A percentile compares a stretch with the other conserved stretches of the same genome.
Conservation (phyloP, 1,140 invertebrate genomes). For the Calliopsis andreniformis region DNA sequence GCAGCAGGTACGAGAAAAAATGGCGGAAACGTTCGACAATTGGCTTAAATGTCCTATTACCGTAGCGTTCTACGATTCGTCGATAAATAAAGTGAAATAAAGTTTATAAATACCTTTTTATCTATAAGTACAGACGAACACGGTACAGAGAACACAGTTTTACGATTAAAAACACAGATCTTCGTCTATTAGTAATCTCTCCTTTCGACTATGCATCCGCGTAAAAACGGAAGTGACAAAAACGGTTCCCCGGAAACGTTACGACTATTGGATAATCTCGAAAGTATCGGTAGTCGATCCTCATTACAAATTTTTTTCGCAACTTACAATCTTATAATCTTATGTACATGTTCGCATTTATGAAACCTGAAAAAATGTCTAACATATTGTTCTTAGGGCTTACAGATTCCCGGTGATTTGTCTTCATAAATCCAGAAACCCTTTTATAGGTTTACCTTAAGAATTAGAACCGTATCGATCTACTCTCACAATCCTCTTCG, state of each 20-base stretch:
- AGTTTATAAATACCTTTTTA: conserved; percentile 20
- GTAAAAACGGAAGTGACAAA: conserved; percentile 4
- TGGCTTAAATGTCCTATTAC: background rate
- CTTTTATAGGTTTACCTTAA: conserved; percentile 26
- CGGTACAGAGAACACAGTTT: conserved; percentile 13
- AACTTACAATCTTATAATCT: conserved; percentile 58
- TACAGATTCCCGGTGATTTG: conserved; percentile 20
- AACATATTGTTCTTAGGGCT: conserved; percentile 53
- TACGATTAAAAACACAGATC: conserved; percentile 25
- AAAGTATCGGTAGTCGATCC: conserved; percentile 40
- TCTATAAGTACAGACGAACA: conserved; percentile 21
- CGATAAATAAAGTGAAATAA: conserved; percentile 21
- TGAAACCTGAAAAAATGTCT: conserved; percentile 49
- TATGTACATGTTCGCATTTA: conserved; percentile 61
- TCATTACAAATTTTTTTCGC: conserved; percentile 39
- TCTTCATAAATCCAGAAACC: conserved; percentile 7
- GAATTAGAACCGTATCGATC: conserved; percentile 43
- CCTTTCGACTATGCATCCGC: conserved; percentile 7
- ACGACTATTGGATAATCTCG: conserved; percentile 37
- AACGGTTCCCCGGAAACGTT: conserved; percentile 20
- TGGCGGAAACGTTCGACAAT: conserved; percentile 30
- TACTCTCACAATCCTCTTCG: conserved; percentile 17
- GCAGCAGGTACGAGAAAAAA: conserved; percentile 45
- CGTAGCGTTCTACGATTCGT: background rate
- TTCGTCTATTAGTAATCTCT: conserved; percentile 36